These are phyloP conservation scores for Buathra laborator DNA, from an alignment of 2,888 invertebrate species.

Conservation along the genomic window DNA sequence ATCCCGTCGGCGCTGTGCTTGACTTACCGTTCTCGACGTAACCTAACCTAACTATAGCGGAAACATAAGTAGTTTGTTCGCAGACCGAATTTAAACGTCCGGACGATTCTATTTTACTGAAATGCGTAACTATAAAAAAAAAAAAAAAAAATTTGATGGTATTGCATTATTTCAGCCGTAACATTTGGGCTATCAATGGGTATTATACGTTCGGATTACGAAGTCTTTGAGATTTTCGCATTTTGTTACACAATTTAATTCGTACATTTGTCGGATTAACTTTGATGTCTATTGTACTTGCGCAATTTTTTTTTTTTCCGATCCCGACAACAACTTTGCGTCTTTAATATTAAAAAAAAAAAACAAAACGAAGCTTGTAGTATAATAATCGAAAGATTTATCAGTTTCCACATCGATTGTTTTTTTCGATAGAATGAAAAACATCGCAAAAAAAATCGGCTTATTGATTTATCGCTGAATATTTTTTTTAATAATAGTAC, in stretches of 20 bases:
- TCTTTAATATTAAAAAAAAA: too few relatives aligned
- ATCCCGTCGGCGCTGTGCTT: slow-evolving; percentile 38
- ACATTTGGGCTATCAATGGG: neutral
- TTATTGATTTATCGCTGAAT: too few relatives aligned
- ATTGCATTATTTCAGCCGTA: neutral
- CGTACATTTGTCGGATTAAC: too few relatives aligned
- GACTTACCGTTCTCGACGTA: slow-evolving; percentile 50
- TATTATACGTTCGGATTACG: neutral
- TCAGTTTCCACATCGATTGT: too few relatives aligned
- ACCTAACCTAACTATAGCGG: slow-evolving; percentile 23
- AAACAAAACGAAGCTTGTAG: too few relatives aligned
- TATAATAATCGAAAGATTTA: too few relatives aligned
- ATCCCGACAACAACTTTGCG: too few relatives aligned
- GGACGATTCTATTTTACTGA: slow-evolving; percentile 26
- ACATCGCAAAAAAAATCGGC: too few relatives aligned
- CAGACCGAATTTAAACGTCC: slow-evolving; percentile 41
- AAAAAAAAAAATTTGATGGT: slow-evolving; percentile 7
- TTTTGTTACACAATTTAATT: neutral
- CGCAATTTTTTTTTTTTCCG: too few relatives aligned
- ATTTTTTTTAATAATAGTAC: too few relatives aligned
- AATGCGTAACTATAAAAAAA: neutral
- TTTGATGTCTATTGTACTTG: too few relatives aligned
- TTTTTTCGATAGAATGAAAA: too few relatives aligned
- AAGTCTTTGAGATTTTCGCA: neutral
- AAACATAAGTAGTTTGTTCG: slow-evolving; percentile 23